Conservation (phyloP, 2,113 vertebrate species). For the Chionis minor region DNA sequence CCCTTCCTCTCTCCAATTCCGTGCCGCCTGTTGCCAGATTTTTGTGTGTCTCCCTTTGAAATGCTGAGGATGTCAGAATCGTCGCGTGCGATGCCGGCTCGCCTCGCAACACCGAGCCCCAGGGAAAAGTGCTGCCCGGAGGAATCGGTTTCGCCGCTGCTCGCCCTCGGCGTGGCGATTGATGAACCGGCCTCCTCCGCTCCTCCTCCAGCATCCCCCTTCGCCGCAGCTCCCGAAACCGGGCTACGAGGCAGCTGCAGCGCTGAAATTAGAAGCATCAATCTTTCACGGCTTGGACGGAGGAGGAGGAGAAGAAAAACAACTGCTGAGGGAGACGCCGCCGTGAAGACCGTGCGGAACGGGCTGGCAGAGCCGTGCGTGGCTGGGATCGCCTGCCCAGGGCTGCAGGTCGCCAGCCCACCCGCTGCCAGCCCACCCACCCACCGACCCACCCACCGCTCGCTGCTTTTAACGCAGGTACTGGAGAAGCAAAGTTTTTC, state of each 20-base stretch:
- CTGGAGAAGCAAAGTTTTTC: conserved; percentile 36
- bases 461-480: neutral
- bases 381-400: neutral
- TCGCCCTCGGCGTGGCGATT: neutral
- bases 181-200: neutral
- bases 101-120: neutral
- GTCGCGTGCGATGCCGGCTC: neutral
- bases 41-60: neutral
- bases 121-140: neutral
- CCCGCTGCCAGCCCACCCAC: no score
- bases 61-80: neutral
- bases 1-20: rapidly evolving
- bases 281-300: conserved; percentile 62
- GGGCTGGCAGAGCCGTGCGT: neutral
- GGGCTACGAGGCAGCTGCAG: conserved; percentile 56
- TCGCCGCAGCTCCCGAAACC: conserved; percentile 35
- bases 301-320: conserved; percentile 19
- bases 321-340: neutral
- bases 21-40: neutral
- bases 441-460: no score
- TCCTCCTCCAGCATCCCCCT: conserved; percentile 28
- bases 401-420: neutral
- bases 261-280: conserved; percentile 47
- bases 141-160: neutral
- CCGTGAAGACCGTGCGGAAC: neutral